Conservation (phyloP, 2,797 vertebrate genomes). For the Macrochelys suwanniensis region DNA sequence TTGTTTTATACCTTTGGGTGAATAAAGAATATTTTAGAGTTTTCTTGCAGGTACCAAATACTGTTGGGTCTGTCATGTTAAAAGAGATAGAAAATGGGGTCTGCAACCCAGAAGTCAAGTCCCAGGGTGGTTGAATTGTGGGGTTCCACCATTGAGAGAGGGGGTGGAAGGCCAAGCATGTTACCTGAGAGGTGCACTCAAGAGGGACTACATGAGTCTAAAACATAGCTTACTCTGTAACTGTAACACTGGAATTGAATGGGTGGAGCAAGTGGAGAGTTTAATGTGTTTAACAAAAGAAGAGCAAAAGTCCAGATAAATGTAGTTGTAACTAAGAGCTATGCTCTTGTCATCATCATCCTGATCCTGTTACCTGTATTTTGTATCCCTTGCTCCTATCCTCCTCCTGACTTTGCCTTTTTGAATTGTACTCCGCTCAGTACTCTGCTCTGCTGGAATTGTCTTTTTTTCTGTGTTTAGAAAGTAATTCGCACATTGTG, state of each 20-base stretch:
- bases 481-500: not conserved
- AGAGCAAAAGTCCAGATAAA: not conserved
- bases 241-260: not conserved
- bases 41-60: not conserved
- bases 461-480: not conserved
- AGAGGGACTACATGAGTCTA: fast-evolving
- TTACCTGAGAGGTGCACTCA: fast-evolving
- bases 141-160: not conserved
- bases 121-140: not conserved
- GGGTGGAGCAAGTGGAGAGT: not conserved
- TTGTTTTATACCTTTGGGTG: not conserved
- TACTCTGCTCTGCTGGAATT: not conserved
- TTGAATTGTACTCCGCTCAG: not conserved
- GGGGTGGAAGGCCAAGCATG: not conserved
- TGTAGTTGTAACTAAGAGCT: not conserved
- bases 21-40: not conserved
- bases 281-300: not conserved
- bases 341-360: not conserved
- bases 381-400: not conserved
- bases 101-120: not conserved
- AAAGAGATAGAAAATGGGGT: not conserved
- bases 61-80: not conserved
- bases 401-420: not conserved
- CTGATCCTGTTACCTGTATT: not conserved
- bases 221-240: not conserved